These are phyloP conservation scores for Camponotus vicinus DNA, from an alignment of 1,140 invertebrate species.

Conservation along the genomic window DNA sequence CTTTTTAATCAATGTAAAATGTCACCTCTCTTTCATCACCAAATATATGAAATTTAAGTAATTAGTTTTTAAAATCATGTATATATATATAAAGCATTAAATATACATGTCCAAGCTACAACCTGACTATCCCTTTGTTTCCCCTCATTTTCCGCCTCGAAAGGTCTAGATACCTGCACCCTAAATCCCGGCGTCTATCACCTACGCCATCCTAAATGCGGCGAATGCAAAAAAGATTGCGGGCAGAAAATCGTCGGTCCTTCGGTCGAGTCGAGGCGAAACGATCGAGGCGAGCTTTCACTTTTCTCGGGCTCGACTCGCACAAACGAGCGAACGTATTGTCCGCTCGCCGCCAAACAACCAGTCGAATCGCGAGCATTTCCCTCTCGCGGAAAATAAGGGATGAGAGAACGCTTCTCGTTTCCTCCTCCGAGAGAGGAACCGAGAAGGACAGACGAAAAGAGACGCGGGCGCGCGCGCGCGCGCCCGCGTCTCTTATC, in stretches of 20 bases:
- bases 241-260: slow-evolving; percentile 9
- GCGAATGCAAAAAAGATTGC: neutral
- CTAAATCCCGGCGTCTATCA: neutral
- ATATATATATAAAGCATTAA: too few relatives aligned
- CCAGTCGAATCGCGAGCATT: slow-evolving; percentile 22
- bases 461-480: neutral
- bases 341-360: neutral
- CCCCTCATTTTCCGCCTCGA: too few relatives aligned
- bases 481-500: slow-evolving; percentile 36
- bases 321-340: slow-evolving; percentile 57
- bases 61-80: too few relatives aligned
- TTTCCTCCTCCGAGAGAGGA: slow-evolving; percentile 28
- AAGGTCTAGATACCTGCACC: too few relatives aligned
- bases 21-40: too few relatives aligned
- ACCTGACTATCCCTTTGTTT: too few relatives aligned
- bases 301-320: slow-evolving; percentile 64
- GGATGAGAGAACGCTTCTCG: slow-evolving; percentile 1
- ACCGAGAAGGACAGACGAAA: slow-evolving; percentile 27
- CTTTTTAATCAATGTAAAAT: too few relatives aligned
- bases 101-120: too few relatives aligned
- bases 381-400: neutral
- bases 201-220: neutral
- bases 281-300: slow-evolving; percentile 66
- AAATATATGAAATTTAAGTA: too few relatives aligned
- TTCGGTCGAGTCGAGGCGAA: slow-evolving; percentile 50